Percentiles rank a stretch among this genome's conserved stretches.
These are phyloP conservation scores for Teleiodes luculella DNA, from an alignment of 2,888 invertebrate species.

Conservation along the genomic window DNA sequence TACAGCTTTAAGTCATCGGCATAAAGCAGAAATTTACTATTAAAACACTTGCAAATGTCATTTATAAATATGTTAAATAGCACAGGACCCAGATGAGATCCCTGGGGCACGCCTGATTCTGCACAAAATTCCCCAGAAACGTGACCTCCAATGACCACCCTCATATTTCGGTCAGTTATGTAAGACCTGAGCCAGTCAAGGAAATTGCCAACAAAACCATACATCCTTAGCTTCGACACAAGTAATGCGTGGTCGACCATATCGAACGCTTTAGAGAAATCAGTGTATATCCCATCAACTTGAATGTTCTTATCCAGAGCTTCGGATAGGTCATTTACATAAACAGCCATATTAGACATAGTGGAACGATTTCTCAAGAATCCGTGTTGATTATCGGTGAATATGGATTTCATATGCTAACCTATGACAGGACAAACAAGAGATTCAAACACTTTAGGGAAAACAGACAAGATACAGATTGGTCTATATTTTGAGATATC, in stretches of 20 bases:
- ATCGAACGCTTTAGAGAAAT: constrained; percentile 13
- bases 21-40: neutral
- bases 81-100: neutral
- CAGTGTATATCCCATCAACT: no score
- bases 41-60: neutral
- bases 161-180: neutral
- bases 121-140: neutral
- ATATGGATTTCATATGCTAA: constrained; percentile 13
- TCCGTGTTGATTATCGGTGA: constrained; percentile 21
- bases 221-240: neutral
- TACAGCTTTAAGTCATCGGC: neutral
- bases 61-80: neutral
- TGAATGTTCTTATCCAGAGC: constrained; percentile 16
- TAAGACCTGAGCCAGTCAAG: neutral
- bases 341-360: constrained; percentile 17
- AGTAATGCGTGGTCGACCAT: neutral
- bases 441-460: constrained; percentile 22
- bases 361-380: constrained; percentile 24
- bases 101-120: neutral
- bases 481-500: constrained; percentile 19
- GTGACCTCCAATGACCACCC: neutral
- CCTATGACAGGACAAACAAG: constrained; percentile 17
- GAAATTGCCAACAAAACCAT: neutral
- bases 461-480: constrained; percentile 17
- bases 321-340: constrained; percentile 12